These are phyloP conservation scores for Ostrea edulis DNA, from an alignment of 1,140 invertebrate species.

Conservation along the genomic window DNA sequence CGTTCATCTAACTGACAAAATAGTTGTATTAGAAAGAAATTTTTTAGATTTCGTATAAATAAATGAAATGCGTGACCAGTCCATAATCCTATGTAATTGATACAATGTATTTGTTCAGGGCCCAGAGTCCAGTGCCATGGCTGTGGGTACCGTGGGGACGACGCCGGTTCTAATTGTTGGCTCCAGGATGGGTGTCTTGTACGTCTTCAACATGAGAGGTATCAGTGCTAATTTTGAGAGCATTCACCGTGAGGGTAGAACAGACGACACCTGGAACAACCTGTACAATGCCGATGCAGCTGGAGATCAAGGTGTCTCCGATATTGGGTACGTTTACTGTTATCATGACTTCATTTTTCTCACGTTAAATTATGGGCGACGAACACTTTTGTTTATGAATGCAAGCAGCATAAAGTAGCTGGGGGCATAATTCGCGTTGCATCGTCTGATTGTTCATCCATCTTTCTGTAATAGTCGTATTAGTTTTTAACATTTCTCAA, in stretches of 20 bases:
- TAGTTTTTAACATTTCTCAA: too few relatives aligned
- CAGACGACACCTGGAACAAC: conserved; percentile 41
- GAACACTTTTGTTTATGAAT: too few relatives aligned
- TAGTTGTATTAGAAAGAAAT: too few relatives aligned
- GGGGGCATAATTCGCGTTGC: too few relatives aligned
- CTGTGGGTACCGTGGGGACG: neutral
- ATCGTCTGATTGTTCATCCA: too few relatives aligned
- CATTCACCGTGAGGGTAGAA: conserved; percentile 25
- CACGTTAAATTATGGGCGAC: too few relatives aligned
- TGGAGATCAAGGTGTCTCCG: conserved; percentile 42
- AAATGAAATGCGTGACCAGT: too few relatives aligned
- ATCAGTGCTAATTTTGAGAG: conserved; percentile 35
- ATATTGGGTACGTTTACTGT: conserved; percentile 42
- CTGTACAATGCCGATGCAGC: conserved; percentile 22
- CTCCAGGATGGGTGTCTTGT: conserved; percentile 40
- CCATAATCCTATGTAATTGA: neutral
- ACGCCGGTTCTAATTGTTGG: conserved; percentile 32
- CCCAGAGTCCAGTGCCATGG: conserved; percentile 43
- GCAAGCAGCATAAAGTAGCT: too few relatives aligned
- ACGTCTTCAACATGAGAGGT: conserved; percentile 39
- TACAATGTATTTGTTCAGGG: conserved; percentile 34
- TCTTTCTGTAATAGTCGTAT: too few relatives aligned
- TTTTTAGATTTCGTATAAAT: too few relatives aligned
- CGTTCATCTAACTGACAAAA: too few relatives aligned
- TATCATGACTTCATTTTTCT: too few relatives aligned